Evolutionary conservation across 2,888 invertebrate genomes (phyloP).

Genomic region (Colostygia pectinataria): DNA sequence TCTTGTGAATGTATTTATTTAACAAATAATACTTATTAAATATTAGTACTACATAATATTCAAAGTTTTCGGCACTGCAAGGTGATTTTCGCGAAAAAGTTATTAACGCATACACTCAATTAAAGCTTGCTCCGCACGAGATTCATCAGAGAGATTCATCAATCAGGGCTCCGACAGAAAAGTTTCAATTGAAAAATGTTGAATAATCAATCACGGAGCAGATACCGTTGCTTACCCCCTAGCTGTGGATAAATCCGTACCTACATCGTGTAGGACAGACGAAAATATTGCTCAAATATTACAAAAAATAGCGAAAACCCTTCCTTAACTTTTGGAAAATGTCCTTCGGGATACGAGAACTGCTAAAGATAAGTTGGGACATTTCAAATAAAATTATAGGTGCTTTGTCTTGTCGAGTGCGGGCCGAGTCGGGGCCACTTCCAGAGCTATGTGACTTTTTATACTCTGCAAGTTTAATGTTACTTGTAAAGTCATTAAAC

Average conservation of each 20-base stretch:
- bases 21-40: no score
- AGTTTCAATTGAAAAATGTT: slow-evolving; percentile 23
- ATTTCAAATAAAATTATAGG: not conserved
- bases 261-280: no score
- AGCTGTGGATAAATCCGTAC: no score
- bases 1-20: no score
- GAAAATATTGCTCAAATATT: not conserved
- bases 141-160: not conserved
- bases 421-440: no score
- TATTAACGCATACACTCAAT: not conserved
- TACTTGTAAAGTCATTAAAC: no score
- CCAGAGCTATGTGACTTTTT: no score
- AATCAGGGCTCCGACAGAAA: slow-evolving; percentile 15
- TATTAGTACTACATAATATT: no score
- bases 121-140: not conserved
- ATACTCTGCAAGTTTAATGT: no score
- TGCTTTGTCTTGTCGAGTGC: not conserved
- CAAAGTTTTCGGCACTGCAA: no score
- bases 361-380: not conserved
- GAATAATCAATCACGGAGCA: slow-evolving; percentile 19
- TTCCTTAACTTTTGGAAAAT: not conserved
- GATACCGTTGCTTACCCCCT: not conserved
- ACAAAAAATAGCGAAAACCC: not conserved
- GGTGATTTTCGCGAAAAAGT: not conserved
- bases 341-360: not conserved